Evolutionary conservation across 2,888 invertebrate species (phyloP), one percentile per base, ranked within the genome.

Genomic region (Beris morrisii): DNA sequence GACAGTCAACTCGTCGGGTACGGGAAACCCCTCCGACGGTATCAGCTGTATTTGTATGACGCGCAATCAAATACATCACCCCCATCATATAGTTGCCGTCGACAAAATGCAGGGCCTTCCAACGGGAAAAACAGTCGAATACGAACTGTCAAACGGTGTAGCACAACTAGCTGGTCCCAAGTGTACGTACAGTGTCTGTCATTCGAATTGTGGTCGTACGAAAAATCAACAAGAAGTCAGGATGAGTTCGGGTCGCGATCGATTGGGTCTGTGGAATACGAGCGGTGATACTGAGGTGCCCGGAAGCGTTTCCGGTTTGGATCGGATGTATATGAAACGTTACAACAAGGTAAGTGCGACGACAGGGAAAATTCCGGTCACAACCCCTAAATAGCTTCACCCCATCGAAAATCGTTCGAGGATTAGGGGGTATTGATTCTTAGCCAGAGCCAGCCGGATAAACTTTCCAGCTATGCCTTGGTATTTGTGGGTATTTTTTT

Each of bases 131-230:
- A 72, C 78, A 70, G 75, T 79, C 73, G 78, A 78, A 75, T 77
- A 76, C 76, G 76, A 77, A 75, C 76, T 79, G 74, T 75, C 78
- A 73, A 77, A 77, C 74, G 74, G 74, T 67, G 69, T 73, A 72
- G 75, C 73, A 68, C 74, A 73, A 70, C 72, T 73, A 69, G 69
- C 73, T 55, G 68, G 71, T 68, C 63, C 11, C n/a, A 31, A 38
- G 30, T 45, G 48, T 58, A 12, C 13, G 9, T 9, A 43, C 43
- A 53, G 12, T 9, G 30, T 15, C 43, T 50, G 50, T 50, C n/a
- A 22, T n/a, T 32, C 13, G n/a, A 15, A 12, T 12, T 48, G 50
- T 48, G 46, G 46, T 30, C 12, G 43, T 55, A 44, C 58, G 7
- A 59, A 58, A 30, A 46, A 52, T 30, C 65, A 38, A 38, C 5